These are phyloP conservation scores for Oedothorax gibbosus DNA, from an alignment of 1,140 invertebrate genomes.

Conservation along the genomic window DNA sequence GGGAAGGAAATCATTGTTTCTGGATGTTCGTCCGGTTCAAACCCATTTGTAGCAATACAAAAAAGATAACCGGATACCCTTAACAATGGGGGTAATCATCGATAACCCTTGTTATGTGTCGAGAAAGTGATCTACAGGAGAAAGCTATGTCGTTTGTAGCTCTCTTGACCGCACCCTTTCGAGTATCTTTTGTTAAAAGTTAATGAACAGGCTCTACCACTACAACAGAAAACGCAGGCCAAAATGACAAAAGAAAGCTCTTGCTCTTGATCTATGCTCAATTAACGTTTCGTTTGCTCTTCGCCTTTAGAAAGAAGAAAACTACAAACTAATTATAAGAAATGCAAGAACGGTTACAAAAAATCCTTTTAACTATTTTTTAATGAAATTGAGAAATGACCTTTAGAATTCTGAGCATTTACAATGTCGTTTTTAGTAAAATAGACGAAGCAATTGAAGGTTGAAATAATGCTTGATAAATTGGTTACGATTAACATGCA, in stretches of 20 bases:
- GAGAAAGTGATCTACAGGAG: background rate
- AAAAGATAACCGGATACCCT: slow-evolving; percentile 9
- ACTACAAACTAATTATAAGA: too few relatives aligned
- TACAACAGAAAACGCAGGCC: background rate
- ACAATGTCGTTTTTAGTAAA: too few relatives aligned
- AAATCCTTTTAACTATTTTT: too few relatives aligned
- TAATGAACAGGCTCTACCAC: background rate
- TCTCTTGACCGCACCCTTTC: background rate
- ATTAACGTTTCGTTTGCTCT: slow-evolving; percentile 12
- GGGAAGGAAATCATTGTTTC: too few relatives aligned
- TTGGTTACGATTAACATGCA: too few relatives aligned
- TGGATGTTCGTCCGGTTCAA: background rate
- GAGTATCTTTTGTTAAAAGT: slow-evolving; percentile 8
- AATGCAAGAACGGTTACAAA: too few relatives aligned
- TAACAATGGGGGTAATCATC: background rate
- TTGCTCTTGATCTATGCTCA: slow-evolving; percentile 21
- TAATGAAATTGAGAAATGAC: too few relatives aligned
- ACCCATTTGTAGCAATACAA: background rate
- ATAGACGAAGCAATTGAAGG: too few relatives aligned
- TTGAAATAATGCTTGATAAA: too few relatives aligned
- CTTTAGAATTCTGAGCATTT: too few relatives aligned
- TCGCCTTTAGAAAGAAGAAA: too few relatives aligned
- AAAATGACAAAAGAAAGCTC: background rate
- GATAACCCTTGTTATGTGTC: slow-evolving; percentile 20
- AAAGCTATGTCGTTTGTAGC: background rate